Conservation (phyloP, 1,140 invertebrate genomes). For the Listronotus bonariensis region DNA sequence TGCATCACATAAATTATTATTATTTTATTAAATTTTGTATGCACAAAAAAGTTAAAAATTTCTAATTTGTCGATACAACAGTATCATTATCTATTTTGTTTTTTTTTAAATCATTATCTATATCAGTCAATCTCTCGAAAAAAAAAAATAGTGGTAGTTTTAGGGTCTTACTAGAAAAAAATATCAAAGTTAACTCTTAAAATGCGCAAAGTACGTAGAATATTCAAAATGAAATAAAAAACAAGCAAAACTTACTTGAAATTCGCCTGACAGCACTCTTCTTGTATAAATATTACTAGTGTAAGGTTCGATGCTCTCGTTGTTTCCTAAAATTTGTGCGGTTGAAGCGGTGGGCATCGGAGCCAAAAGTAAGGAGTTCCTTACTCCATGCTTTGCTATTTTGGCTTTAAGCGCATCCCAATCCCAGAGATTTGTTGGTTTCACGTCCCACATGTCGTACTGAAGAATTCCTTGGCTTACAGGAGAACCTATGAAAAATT, state of each 20-base stretch:
- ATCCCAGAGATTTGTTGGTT: constrained; percentile 87
- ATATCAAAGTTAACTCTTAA: too few relatives aligned
- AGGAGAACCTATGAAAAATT: constrained; percentile 69
- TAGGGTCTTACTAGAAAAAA: too few relatives aligned
- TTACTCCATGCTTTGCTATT: constrained; percentile 88
- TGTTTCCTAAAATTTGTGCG: constrained; percentile 98
- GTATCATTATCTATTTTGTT: too few relatives aligned
- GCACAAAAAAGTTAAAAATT: too few relatives aligned
- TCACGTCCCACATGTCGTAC: constrained; percentile 97
- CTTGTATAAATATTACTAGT: constrained; percentile 97
- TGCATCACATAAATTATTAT: too few relatives aligned
- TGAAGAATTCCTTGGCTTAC: constrained; percentile 96
- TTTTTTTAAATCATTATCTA: too few relatives aligned
- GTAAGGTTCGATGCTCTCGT: constrained; percentile 98
- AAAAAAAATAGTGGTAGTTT: too few relatives aligned
- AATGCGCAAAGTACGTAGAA: background rate
- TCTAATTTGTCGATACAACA: too few relatives aligned
- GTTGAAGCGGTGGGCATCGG: constrained; percentile 99
- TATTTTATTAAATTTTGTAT: too few relatives aligned
- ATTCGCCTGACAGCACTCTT: constrained; percentile 87
- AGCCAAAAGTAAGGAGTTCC: constrained; percentile 93
- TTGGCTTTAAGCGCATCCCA: constrained; percentile 85
- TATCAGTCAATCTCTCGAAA: too few relatives aligned
- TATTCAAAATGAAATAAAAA: background rate
- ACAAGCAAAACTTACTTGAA: constrained; percentile 16